Evolutionary conservation across 2,113 vertebrate species (phyloP).

Genomic region (Axis porcinus): DNA sequence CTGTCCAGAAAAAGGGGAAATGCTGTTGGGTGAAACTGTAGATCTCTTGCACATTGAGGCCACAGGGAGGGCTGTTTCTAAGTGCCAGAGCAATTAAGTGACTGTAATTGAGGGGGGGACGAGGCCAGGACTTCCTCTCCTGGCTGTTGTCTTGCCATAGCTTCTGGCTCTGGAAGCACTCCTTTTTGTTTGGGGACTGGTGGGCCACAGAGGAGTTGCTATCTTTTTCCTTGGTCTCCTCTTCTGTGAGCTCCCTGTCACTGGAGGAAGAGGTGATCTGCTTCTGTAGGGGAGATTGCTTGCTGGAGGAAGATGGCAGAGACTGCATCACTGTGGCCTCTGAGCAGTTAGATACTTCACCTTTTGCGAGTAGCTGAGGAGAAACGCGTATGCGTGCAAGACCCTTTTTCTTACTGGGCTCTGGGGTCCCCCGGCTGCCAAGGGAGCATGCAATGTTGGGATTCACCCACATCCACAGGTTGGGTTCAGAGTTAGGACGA

Average conservation of each 20-base stretch:
- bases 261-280: not conserved
- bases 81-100: conserved; percentile 86
- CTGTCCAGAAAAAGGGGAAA: conserved; percentile 88
- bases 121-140: conserved; percentile 79
- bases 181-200: conserved; percentile 34
- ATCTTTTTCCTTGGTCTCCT: not conserved
- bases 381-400: fast-evolving
- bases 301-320: not conserved
- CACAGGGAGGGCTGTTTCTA: conserved; percentile 79
- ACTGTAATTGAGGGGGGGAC: conserved; percentile 86
- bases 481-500: conserved; percentile 74
- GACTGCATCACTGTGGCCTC: not conserved
- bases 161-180: not conserved
- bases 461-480: conserved; percentile 86
- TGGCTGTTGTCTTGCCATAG: conserved; percentile 36
- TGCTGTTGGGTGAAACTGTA: conserved; percentile 88
- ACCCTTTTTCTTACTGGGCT: not conserved
- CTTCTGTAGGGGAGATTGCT: not conserved
- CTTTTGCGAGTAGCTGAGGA: not conserved
- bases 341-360: not conserved
- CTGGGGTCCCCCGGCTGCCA: not conserved
- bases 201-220: not conserved
- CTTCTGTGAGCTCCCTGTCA: conserved; percentile 32
- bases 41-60: conserved; percentile 88
- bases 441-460: conserved; percentile 82